phyloP scores from a whole-genome alignment of 1,140 invertebrate genomes.

The Xylocopa sonorina region DNA sequence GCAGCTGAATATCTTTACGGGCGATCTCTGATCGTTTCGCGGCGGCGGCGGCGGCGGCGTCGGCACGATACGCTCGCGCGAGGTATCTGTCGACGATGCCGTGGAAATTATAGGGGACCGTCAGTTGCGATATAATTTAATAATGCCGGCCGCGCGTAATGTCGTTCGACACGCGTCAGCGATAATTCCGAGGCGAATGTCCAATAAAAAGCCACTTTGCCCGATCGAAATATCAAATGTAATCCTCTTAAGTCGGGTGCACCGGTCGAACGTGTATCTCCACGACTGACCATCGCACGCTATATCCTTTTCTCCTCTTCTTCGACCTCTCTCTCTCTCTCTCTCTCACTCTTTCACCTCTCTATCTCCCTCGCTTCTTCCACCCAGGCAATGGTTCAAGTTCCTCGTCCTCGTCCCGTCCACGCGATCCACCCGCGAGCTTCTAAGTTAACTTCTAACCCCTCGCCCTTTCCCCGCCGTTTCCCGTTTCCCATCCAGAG shows the following conservation, averaged over 20 bases:
- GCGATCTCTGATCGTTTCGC: background rate
- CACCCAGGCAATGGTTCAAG: background rate
- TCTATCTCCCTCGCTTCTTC: background rate
- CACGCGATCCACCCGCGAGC: slow-evolving; percentile 45
- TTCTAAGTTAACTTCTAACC: slow-evolving; percentile 70
- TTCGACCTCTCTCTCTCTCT: background rate
- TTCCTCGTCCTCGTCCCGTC: slow-evolving; percentile 19
- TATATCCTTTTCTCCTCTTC: slow-evolving; percentile 35
- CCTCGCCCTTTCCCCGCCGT: slow-evolving; percentile 36
- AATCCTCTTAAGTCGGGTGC: slow-evolving; percentile 79
- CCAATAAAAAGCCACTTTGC: slow-evolving; percentile 80
- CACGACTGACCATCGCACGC: slow-evolving; percentile 71
- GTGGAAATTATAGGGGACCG: slow-evolving; percentile 59
- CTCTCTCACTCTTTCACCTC: background rate
- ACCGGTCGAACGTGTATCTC: slow-evolving; percentile 73
- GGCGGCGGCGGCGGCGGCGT: slow-evolving; percentile 15
- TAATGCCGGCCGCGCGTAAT: slow-evolving; percentile 65
- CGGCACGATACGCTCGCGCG: background rate
- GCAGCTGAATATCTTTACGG: background rate
- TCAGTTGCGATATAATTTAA: slow-evolving; percentile 65
- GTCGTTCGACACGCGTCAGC: slow-evolving; percentile 69
- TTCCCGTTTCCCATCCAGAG: slow-evolving; percentile 42
- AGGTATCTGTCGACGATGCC: slow-evolving; percentile 32
- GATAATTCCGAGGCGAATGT: slow-evolving; percentile 72
- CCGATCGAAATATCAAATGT: slow-evolving; percentile 81